These are phyloP conservation scores for Maccullochella peelii DNA, from an alignment of 2,113 vertebrate species.

Conservation along the genomic window DNA sequence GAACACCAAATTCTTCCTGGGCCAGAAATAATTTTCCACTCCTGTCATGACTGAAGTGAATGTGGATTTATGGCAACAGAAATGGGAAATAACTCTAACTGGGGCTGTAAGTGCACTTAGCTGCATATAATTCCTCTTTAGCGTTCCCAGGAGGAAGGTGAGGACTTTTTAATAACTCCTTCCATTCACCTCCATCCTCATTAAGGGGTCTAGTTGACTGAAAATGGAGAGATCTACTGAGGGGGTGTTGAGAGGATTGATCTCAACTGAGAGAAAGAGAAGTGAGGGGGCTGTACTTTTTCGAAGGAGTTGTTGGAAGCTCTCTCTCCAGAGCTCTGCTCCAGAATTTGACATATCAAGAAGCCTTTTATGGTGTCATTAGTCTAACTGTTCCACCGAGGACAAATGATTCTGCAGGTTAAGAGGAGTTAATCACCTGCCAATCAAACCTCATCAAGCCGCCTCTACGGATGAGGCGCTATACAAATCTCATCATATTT, in stretches of 20 bases:
- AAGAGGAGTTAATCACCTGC: constrained; percentile 84
- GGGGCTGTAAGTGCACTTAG: constrained; percentile 76
- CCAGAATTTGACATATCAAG: constrained; percentile 70
- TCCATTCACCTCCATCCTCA: constrained; percentile 79
- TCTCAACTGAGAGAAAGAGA: constrained; percentile 53
- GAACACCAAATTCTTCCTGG: constrained; percentile 46
- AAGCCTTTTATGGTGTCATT: constrained; percentile 77
- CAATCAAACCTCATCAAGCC: constrained; percentile 79
- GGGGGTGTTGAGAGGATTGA: constrained; percentile 71
- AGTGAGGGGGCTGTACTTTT: constrained; percentile 62
- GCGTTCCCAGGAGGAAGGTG: constrained; percentile 72
- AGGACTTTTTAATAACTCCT: constrained; percentile 83
- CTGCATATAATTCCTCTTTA: constrained; percentile 80
- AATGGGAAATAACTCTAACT: constrained; percentile 76
- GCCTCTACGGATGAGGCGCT: constrained; percentile 66
- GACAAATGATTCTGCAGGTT: constrained; percentile 78
- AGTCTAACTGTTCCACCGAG: constrained; percentile 74
- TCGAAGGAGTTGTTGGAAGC: constrained; percentile 62
- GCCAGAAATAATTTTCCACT: constrained; percentile 61
- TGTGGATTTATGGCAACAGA: constrained; percentile 73
- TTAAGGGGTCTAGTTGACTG: constrained; percentile 73
- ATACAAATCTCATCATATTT: constrained; percentile 76
- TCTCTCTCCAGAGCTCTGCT: constrained; percentile 54
- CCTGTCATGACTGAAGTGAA: constrained; percentile 42
- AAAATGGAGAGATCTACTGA: constrained; percentile 59